Percentiles rank a stretch among this genome's conserved stretches.
Evolutionary conservation across 2,888 invertebrate species (phyloP).

Genomic region (Athetis lepigone): DNA sequence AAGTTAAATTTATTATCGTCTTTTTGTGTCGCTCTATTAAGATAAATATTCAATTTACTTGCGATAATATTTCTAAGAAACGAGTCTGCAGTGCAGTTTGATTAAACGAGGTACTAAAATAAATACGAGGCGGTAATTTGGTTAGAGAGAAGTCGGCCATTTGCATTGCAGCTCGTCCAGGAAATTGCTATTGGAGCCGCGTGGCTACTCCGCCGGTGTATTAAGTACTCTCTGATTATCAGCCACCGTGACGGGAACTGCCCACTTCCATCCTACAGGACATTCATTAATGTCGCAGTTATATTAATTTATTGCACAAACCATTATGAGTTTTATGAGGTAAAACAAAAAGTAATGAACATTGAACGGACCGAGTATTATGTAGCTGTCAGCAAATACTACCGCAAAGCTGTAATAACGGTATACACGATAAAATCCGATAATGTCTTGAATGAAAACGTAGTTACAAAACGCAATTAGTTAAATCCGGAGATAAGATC

Average conservation of each 20-base stretch:
- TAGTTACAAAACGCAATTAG: constrained; percentile 81
- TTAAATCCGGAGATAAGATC: constrained; percentile 81
- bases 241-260: constrained; percentile 59
- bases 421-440: constrained; percentile 59
- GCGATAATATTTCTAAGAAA: constrained; percentile 50
- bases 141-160: constrained; percentile 72
- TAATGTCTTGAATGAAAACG: constrained; percentile 71
- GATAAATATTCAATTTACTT: constrained; percentile 55
- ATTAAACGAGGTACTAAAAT: constrained; percentile 69
- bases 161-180: constrained; percentile 76
- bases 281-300: constrained; percentile 58
- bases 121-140: constrained; percentile 69
- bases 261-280: constrained; percentile 54
- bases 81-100: constrained; percentile 48
- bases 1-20: constrained; percentile 50
- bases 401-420: constrained; percentile 53
- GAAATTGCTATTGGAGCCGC: constrained; percentile 69
- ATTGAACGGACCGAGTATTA: constrained; percentile 32
- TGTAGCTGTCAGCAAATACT: constrained; percentile 55
- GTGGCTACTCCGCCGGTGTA: constrained; percentile 56
- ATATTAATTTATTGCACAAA: constrained; percentile 59
- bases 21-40: constrained; percentile 41
- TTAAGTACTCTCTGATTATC: constrained; percentile 70
- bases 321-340: constrained; percentile 16
- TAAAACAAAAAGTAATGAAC: constrained; percentile 47